Base-by-base conservation (phyloP, 2,888 invertebrate genomes). In the Anticlea derivata region DNA sequence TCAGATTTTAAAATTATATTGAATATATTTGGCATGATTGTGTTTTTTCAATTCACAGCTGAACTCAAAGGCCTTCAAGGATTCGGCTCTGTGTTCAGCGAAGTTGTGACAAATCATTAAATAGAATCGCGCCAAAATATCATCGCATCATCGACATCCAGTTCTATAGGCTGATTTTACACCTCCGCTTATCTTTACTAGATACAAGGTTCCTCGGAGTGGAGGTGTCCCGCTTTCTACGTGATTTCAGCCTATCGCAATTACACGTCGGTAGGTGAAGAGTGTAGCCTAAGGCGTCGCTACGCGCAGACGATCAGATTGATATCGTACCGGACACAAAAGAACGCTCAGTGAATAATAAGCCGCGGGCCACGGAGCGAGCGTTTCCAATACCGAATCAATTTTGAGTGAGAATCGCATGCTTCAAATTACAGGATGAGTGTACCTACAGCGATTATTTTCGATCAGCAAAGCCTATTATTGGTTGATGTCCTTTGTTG, bases 311-410 rank as follows among this genome's bases (percentile, higher is more conserved):
- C 75, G 75, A 82, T 78, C 78, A 84, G 86, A 86, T 88, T 86
- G 83, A 86, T 86, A 85, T 85, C 82, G 80, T 68, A 66, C 69
- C 68, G 76, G 74, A 80, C 77, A 85, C 81, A 83, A 84, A 86
- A 86, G 82, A 80, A 83, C 81, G 78, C 68, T 75, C 69, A 73
- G 73, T 80, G 85, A 86, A 86, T 86, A 85, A 83, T 83, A 81
- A 78, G 73, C 68, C 68, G 58, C 48, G 63, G 68, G 77, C 76
- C 61, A 66, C 31, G 50, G 65, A 65, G 63, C 12, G 35, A 48
- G 69, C 68, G 51, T 47, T 45, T 44, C 53, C 52, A 58, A 56
- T 53, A 50, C 47, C 43, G 46, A 61, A 58, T 60, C 53, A 61
- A 61, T 62, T 58, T 49, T 31, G 44, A 48, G 33, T 53, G 46